Percentiles rank a stretch among this genome's conserved stretches.
phyloP scores from a whole-genome alignment of 2,113 vertebrate genomes.

The Alethe diademata region DNA sequence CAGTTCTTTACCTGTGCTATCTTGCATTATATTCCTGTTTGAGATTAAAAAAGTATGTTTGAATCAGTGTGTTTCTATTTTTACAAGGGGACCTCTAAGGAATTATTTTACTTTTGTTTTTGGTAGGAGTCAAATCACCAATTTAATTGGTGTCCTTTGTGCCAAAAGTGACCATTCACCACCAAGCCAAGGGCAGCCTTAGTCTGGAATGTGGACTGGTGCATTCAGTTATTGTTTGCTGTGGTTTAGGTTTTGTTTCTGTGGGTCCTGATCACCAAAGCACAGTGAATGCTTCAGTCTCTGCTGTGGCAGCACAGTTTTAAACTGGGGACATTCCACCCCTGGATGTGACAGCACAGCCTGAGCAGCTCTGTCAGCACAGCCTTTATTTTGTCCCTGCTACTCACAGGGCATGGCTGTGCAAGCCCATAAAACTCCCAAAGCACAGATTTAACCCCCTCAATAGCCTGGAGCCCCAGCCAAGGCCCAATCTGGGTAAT shows the following conservation, averaged over 20 bases:
- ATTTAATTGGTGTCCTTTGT: neutral
- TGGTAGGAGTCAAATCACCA: neutral
- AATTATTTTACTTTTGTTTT: neutral
- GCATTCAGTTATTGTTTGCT: neutral
- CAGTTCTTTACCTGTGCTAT: neutral
- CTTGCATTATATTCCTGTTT: neutral
- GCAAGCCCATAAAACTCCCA: neutral
- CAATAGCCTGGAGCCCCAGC: neutral
- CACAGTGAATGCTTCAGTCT: neutral
- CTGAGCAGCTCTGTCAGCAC: neutral
- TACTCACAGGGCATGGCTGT: neutral
- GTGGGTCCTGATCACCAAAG: neutral
- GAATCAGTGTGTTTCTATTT: neutral
- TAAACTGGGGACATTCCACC: neutral
- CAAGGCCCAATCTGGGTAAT: slow-evolving; percentile 27
- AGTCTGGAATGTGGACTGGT: neutral
- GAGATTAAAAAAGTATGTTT: neutral
- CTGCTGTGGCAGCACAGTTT: neutral
- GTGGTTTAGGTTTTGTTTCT: neutral
- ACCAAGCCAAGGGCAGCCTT: neutral
- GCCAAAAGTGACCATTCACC: neutral
- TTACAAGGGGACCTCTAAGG: neutral
- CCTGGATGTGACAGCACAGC: neutral
- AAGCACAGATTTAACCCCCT: neutral
- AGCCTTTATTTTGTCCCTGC: neutral